Evolutionary conservation across 1,140 invertebrate species (phyloP).

Genomic region (Lordiphosa mommai): DNA sequence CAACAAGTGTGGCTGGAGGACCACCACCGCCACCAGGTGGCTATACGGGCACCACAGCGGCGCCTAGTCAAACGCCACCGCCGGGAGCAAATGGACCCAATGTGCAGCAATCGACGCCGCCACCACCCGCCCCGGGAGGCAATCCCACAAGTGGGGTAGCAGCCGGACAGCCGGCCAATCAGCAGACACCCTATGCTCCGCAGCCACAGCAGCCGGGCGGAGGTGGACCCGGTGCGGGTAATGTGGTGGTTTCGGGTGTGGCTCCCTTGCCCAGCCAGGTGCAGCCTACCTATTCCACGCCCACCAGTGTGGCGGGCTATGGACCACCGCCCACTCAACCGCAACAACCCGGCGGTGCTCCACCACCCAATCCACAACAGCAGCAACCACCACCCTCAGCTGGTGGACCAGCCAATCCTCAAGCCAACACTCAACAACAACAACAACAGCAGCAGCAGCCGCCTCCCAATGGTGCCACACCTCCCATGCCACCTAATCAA

Average conservation of each 20-base stretch:
- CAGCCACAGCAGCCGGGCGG: constrained; percentile 57
- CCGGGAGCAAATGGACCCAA: constrained; percentile 65
- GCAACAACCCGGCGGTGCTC: constrained; percentile 12
- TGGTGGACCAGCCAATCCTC: constrained; percentile 43
- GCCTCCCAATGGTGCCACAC: constrained; percentile 65
- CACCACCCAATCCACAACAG: constrained; percentile 27
- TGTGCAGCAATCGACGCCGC: constrained; percentile 71
- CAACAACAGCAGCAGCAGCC: constrained; percentile 28
- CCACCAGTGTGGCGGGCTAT: constrained; percentile 50
- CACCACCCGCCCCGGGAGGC: constrained; percentile 28
- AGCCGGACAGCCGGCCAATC: constrained; percentile 18
- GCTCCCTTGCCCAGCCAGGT: constrained; percentile 57
- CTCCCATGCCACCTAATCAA: constrained; percentile 71
- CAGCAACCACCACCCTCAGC: constrained; percentile 34
- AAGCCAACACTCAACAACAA: constrained; percentile 36
- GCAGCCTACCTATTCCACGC: constrained; percentile 73
- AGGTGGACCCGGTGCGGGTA: constrained; percentile 31
- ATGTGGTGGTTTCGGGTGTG: constrained; percentile 56
- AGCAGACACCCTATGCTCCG: constrained; percentile 60
- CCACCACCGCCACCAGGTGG: constrained; percentile 56
- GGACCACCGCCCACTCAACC: constrained; percentile 22
- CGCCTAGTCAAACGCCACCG: constrained; percentile 75
- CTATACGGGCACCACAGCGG: constrained; percentile 52
- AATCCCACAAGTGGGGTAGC: constrained; percentile 9
- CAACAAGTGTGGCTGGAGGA: constrained; percentile 38